Evolutionary conservation across 92 coral and sea anemone genomes (phyloP).

Genomic region (Hydrozoanthus gracilis): DNA sequence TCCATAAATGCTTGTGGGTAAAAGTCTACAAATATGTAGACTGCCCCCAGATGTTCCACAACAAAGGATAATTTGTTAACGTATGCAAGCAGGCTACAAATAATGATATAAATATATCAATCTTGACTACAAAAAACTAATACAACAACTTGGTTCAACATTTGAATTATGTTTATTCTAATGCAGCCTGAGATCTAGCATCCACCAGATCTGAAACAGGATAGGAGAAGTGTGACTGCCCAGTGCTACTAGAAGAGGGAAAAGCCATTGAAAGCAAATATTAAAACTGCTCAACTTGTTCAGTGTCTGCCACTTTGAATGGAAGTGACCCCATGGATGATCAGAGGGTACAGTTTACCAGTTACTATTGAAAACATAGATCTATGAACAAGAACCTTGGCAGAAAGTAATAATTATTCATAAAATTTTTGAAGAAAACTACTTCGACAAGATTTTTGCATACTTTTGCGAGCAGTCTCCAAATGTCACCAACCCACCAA

Average conservation of each 20-base stretch:
- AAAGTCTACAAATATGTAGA: no score
- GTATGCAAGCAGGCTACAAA: slow-evolving; percentile 32
- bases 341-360: not conserved
- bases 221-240: slow-evolving; percentile 9
- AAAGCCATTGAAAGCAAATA: slow-evolving; percentile 14
- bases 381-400: slow-evolving; percentile 5
- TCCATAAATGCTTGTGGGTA: slow-evolving; percentile 16
- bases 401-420: slow-evolving; percentile 10
- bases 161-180: slow-evolving; percentile 16
- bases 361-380: not conserved
- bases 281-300: slow-evolving; percentile 4
- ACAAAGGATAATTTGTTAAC: slow-evolving; percentile 12
- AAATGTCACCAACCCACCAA: slow-evolving; percentile 16
- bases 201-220: slow-evolving; percentile 21
- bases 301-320: slow-evolving; percentile 13
- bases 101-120: slow-evolving; percentile 13
- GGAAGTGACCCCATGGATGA: slow-evolving; percentile 16
- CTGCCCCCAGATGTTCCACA: slow-evolving; percentile 3
- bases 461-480: slow-evolving; percentile 17
- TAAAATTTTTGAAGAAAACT: not conserved
- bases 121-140: slow-evolving; percentile 11
- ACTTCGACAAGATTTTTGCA: slow-evolving; percentile 15
- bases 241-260: not conserved
- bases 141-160: slow-evolving; percentile 16
- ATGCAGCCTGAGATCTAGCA: slow-evolving; percentile 28